A percentile compares a stretch with the other conserved stretches of the same genome.
phyloP scores from a whole-genome alignment of 2,888 invertebrate genomes.

The Helleia helle region DNA sequence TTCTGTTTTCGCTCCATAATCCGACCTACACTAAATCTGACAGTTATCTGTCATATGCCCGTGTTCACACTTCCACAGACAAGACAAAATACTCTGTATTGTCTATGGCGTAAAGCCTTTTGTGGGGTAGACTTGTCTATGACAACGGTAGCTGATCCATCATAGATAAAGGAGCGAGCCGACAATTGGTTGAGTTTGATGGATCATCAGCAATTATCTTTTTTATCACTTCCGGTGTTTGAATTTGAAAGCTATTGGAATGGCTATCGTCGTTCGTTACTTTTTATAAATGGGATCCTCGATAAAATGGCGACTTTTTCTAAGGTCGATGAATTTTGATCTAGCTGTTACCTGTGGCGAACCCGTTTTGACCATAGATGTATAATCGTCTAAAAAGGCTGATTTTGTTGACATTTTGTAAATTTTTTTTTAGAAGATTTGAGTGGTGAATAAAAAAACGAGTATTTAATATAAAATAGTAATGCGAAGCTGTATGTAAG shows the following conservation, averaged over 20 bases:
- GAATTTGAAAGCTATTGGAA: constrained; percentile 4
- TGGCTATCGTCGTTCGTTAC: constrained; percentile 1
- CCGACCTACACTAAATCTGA: constrained; percentile 15
- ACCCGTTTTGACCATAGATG: no score
- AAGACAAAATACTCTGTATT: neutral
- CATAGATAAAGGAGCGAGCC: constrained; percentile 30
- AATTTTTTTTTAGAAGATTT: no score
- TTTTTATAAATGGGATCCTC: neutral
- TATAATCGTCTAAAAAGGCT: no score
- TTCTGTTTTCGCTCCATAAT: constrained; percentile 12
- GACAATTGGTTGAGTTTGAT: constrained; percentile 34
- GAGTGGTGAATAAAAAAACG: no score
- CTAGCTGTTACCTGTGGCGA: no score
- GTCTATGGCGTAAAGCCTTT: neutral
- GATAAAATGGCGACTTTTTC: no score
- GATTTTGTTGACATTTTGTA: no score
- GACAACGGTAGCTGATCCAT: constrained; percentile 37
- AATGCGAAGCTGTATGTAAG: no score
- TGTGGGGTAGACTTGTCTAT: neutral
- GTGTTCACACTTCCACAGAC: constrained; percentile 10
- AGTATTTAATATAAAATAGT: no score
- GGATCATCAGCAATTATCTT: constrained; percentile 26
- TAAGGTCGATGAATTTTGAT: no score
- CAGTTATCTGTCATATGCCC: constrained; percentile 17
- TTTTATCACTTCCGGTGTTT: constrained; percentile 12